phyloP scores from a whole-genome alignment of 2,888 invertebrate species.

The Papilio protenor region DNA sequence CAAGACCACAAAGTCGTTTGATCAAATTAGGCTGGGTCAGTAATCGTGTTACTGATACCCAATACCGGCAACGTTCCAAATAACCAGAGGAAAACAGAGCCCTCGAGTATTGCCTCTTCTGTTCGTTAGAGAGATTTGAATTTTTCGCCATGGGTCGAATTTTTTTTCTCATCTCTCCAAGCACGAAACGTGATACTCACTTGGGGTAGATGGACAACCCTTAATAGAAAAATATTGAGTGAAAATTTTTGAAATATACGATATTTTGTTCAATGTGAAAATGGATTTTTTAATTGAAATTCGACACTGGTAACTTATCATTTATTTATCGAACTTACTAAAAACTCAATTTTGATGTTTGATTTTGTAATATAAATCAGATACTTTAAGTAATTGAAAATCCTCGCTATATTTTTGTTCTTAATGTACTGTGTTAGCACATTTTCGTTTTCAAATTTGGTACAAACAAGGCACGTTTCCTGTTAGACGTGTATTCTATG shows the following conservation, averaged over 20 bases:
- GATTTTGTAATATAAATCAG: not conserved
- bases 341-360: not conserved
- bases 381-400: no score
- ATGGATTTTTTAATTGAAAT: conserved; percentile 49
- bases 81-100: conserved; percentile 76
- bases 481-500: no score
- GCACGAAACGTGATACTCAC: conserved; percentile 73
- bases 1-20: conserved; percentile 67
- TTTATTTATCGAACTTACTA: not conserved
- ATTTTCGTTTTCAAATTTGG: not conserved
- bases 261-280: conserved; percentile 52
- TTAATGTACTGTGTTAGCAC: no score
- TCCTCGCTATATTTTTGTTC: no score
- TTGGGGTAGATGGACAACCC: conserved; percentile 75
- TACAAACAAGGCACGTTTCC: not conserved
- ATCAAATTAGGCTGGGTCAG: conserved; percentile 82
- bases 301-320: not conserved
- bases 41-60: conserved; percentile 82
- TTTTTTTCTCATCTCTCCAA: conserved; percentile 65
- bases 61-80: conserved; percentile 77
- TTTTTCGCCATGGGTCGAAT: conserved; percentile 56
- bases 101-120: conserved; percentile 75
- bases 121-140: conserved; percentile 82
- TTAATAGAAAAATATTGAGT: conserved; percentile 77
- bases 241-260: conserved; percentile 57